Base-by-base conservation (phyloP, 2,888 invertebrate species). In the Lasioglossum marginatum region DNA sequence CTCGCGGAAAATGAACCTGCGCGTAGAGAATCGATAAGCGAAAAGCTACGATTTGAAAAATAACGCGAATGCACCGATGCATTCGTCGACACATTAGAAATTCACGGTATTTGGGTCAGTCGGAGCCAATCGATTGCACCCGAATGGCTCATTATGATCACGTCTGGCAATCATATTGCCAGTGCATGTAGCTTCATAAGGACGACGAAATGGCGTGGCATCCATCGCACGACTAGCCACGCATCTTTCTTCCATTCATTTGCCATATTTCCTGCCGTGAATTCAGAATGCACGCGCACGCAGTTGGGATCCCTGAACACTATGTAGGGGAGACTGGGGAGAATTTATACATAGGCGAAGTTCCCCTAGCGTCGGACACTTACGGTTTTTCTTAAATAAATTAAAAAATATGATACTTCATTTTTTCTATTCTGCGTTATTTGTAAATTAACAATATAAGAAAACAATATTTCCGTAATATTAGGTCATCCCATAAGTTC, bases 101-200 rank as follows among this genome's bases (percentile, higher is more conserved):
- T 83, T 81, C 72, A 48, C 66, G 81, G 77, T 87, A 88, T 88
- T 88, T 82, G 81, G 88, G 88, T 88, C 88, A 85, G 68, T 88
- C 81, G 68, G 68, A 74, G 63, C 37, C 82, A 60, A 88, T 88
- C 88, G 88, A 88, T 88, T 68, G 83, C 83, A 72, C 83, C 73
- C 77, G 88, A 88, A 87, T 83, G 74, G 88, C 85, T 83, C 84
- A 81, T 88, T 88, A 88, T 74, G 81, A 19, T 78, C 43, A 70
- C 74, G 79, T 80, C 81, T 87, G 76, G 76, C 83, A 71, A 79
- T 83, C 79, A 77, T 83, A 87, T 82, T 77, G 86, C 45, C 40
- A 45, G 45, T 16, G n/a, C 1, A 37, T 63, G 82, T 66, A 74
- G 82, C 57, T 75, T 71, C 74, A 4, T 74, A 77, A 79, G 60